Evolutionary conservation across 2,888 invertebrate genomes (phyloP).

Genomic region (Muschampia plurimacula): DNA sequence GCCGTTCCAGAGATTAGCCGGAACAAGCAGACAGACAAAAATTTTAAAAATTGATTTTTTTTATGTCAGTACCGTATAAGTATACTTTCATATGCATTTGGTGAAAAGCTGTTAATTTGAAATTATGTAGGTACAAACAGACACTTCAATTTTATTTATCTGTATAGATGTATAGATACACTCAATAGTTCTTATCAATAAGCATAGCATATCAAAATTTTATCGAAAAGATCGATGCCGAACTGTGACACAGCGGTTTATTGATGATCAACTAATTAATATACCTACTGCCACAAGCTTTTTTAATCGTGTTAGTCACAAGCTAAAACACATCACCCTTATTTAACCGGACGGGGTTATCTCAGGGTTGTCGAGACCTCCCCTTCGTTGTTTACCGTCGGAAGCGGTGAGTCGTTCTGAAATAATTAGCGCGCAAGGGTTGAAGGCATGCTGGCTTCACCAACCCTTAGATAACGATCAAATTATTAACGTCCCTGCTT

Average conservation of each 20-base stretch:
- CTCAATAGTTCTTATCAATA: no score
- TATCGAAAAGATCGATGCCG: no score
- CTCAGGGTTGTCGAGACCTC: constrained; percentile 18
- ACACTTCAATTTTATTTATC: no score
- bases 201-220: no score
- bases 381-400: constrained; percentile 55
- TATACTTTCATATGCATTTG: no score
- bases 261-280: neutral
- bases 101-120: no score
- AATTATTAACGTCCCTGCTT: neutral
- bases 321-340: constrained; percentile 7
- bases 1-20: no score
- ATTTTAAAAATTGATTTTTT: no score
- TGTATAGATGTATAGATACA: no score
- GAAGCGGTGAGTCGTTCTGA: constrained; percentile 57
- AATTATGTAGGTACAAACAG: no score
- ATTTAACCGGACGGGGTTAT: neutral
- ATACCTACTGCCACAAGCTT: neutral
- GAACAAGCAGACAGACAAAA: no score
- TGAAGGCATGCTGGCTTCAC: neutral
- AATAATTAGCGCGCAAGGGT: constrained; percentile 58
- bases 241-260: neutral
- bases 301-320: constrained; percentile 5
- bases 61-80: no score
- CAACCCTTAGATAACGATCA: constrained; percentile 5